Conservation (phyloP, 1,140 invertebrate species). For the Drosophila santomea region DNA sequence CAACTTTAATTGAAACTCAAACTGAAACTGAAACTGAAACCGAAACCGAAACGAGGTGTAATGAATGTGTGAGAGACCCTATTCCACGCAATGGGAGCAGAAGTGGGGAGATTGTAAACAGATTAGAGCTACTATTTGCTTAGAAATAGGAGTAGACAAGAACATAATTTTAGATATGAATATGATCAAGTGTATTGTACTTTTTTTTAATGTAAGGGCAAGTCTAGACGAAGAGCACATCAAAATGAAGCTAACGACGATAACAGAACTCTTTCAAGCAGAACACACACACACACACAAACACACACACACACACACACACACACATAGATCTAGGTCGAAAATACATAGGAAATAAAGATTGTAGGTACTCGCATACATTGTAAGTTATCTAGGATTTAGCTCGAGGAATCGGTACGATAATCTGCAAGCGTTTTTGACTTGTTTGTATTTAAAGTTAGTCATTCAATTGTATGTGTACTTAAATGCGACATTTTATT, state of each 20-base stretch:
- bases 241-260: conserved; percentile 4
- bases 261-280: conserved; percentile 20
- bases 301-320: conserved; percentile 12
- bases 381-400: conserved; percentile 50
- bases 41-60: conserved; percentile 16
- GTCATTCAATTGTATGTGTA: conserved; percentile 73
- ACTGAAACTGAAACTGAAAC: conserved; percentile 2
- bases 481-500: conserved; percentile 58
- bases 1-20: conserved; percentile 17
- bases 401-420: conserved; percentile 69
- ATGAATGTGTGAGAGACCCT: conserved; percentile 10
- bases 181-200: conserved; percentile 33
- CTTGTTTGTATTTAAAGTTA: conserved; percentile 71
- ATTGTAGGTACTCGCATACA: conserved; percentile 44
- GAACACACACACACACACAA: conserved; percentile 11
- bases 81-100: not conserved
- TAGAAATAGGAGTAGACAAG: conserved; percentile 25
- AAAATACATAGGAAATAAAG: conserved; percentile 25
- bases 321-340: conserved; percentile 34
- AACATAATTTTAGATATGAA: conserved; percentile 14
- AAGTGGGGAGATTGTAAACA: conserved; percentile 9
- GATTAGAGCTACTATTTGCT: conserved; percentile 23
- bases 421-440: conserved; percentile 79
- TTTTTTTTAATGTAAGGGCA: conserved; percentile 34
- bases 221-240: conserved; percentile 13